Evolutionary conservation across 2,113 vertebrate genomes (phyloP), one percentile per base, ranked within the genome.

Genomic region (Hippoglossus stenolepis): DNA sequence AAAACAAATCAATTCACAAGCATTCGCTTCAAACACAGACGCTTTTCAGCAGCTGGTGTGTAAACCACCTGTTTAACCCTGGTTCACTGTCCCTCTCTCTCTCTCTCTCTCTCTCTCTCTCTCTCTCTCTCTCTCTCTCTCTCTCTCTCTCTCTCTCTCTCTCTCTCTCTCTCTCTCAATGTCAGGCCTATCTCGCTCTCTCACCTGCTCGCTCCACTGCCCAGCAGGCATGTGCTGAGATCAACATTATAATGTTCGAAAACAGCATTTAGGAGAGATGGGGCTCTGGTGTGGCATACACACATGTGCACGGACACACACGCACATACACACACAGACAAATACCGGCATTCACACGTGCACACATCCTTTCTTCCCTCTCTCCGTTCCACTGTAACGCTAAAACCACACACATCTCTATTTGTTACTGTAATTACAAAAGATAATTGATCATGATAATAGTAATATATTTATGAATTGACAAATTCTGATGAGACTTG

Each of bases 151-250:
- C 85, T 83, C 91, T 91, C 93, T 24, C 73, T 65, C 66, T 80
- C 80, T 70, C 73, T 72, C 63, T 80, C 78, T 1, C 31, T 83
- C 84, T 76, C 85, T 69, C 84, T 58, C 23, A 26, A 5, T 28
- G 12, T 58, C 57, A 23, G n/a, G n/a, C 53, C 72, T 56, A 7
- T 70, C 61, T 84, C 84, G 73, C 85, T 69, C 85, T 83, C 91
- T 91, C 93, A 90, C 92, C 91, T 89, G 87, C 88, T 94, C 93
- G 92, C 94, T 91, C 87, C 91, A 84, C 87, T 89, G 92, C 82
- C 77, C 91, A 90, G 87, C 89, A 91, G 94, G 92, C 91, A 94
- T 94, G 92, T 94, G 94, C 94, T 95, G 94, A 95, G 91, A 91
- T 94, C 92, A 75, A 94, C 94, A 93, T 90, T 94, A 94, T 92